phyloP scores from a whole-genome alignment of 2,113 vertebrate species.

The Atractosteus spatula region DNA sequence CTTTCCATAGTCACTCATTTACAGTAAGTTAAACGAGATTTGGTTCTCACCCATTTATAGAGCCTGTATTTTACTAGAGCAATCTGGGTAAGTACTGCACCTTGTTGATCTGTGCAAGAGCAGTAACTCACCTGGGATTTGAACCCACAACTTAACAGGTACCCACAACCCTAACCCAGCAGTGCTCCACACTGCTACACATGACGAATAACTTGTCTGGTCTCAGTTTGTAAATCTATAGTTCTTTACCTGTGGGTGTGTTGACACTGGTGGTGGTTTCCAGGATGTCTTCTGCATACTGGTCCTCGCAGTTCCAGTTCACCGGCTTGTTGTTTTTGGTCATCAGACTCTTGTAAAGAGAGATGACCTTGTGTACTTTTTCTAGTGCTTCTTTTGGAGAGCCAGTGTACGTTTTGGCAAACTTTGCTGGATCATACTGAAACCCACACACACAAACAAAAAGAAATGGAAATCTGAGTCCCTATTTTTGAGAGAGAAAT shows the following conservation, averaged over 20 bases:
- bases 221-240: neutral
- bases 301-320: slow-evolving; percentile 64
- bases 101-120: too few species aligned
- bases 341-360: slow-evolving; percentile 62
- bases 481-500: too few species aligned
- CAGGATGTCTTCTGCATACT: slow-evolving; percentile 48
- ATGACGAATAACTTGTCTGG: neutral
- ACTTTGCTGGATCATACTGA: slow-evolving; percentile 64
- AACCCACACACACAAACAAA: neutral
- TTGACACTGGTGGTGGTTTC: slow-evolving; percentile 32
- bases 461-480: too few species aligned
- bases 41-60: too few species aligned
- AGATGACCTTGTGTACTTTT: slow-evolving; percentile 54
- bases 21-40: too few species aligned
- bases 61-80: too few species aligned
- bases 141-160: too few species aligned
- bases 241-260: slow-evolving; percentile 47
- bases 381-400: slow-evolving; percentile 58
- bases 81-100: too few species aligned
- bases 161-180: too few species aligned
- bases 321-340: slow-evolving; percentile 45
- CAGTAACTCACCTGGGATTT: too few species aligned
- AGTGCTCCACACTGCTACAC: too few species aligned
- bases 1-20: too few species aligned
- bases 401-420: slow-evolving; percentile 53